Evolutionary conservation across 2,888 invertebrate species (phyloP), one percentile per base, ranked within the genome.

Genomic region (Pomacea canaliculata): DNA sequence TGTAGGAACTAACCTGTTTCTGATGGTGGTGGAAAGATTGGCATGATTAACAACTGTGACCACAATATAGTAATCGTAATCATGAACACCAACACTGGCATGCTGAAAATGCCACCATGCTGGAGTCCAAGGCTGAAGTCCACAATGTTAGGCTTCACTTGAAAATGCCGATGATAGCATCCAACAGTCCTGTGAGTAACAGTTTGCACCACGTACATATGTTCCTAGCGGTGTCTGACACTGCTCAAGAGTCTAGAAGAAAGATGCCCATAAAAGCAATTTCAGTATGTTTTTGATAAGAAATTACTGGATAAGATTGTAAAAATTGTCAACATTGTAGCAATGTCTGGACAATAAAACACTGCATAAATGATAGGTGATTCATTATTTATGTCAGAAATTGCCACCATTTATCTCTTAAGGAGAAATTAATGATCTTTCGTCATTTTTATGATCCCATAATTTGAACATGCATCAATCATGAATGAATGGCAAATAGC

Each of bases 51-150:
- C 80, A 8, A 80, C 84, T 19, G 79, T 81, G 12, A 85, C 80
- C 74, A 83, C 81, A 56, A 85, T 76, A 59, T 62, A 83, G 70
- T 85, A 86, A 56, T 86, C 86, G 51, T 78, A 78, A 63, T 86
- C 84, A 70, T 86, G 86, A 8, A 79, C 73, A 27, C 84, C 85
- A 13, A 48, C 46, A 71, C 79, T 75, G 65, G 75, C 78, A 13
- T 78, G 16, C 63, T 46, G 13, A 78, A 73, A 7, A 85, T 48
- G 18, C 84, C 84, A 69, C 77, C 78, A 13, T 71, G 78, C 16
- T n/a, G n/a, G n/a, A n/a, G n/a, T n/a, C 62, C 56, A 5, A 51
- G 49, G 12, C 13, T 56, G 62, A 46, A 71, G 37, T 48, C 27
- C 8, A 73, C 10, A 48, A 73, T n/a, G 16, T 27, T 13, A 48